phyloP scores from a whole-genome alignment of 1,140 invertebrate species.

The Anastrepha ludens region DNA sequence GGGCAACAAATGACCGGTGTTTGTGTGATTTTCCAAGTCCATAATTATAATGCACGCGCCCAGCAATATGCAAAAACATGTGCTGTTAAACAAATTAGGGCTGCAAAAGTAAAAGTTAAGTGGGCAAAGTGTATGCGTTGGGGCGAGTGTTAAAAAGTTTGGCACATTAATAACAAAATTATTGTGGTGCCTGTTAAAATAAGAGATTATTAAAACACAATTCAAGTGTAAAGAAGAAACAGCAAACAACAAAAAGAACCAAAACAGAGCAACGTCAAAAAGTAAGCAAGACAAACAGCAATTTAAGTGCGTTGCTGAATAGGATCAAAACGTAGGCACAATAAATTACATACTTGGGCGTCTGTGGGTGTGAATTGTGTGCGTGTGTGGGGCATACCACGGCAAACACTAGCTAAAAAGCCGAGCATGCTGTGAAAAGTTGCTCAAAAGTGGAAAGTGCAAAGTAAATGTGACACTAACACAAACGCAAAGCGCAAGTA shows the following conservation, averaged over 20 bases:
- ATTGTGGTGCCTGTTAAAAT: neutral
- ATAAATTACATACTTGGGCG: neutral
- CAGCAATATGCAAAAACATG: neutral
- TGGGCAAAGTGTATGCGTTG: constrained; percentile 5
- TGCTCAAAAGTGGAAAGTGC: neutral
- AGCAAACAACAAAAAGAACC: neutral
- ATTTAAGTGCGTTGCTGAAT: neutral
- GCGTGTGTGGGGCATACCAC: neutral
- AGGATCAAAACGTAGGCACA: neutral
- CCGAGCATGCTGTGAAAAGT: neutral
- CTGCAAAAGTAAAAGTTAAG: neutral
- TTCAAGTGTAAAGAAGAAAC: neutral
- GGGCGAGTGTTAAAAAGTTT: neutral
- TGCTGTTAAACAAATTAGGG: neutral
- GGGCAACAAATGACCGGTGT: neutral
- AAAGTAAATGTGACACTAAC: neutral
- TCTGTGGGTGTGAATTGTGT: neutral
- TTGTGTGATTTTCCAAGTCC: neutral
- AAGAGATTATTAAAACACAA: constrained; percentile 39
- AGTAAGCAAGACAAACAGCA: constrained; percentile 24
- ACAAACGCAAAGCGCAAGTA: neutral
- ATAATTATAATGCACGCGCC: too few species aligned
- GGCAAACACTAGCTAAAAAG: neutral
- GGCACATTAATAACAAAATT: neutral
- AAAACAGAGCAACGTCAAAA: neutral